phyloP scores from a whole-genome alignment of 1,140 invertebrate genomes.

The Microplitis mediator region DNA sequence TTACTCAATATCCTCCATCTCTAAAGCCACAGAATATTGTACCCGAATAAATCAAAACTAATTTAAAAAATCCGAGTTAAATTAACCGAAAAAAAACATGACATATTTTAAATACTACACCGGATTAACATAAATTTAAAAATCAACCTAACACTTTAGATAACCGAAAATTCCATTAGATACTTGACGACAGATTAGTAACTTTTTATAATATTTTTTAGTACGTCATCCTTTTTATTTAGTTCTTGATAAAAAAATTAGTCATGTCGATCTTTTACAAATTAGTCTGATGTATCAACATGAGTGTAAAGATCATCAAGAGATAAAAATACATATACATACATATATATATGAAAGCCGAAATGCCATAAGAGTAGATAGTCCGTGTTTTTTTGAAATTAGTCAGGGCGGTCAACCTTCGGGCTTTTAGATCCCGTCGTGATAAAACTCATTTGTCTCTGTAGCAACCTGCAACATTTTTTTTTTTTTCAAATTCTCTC shows the following conservation, averaged over 20 bases:
- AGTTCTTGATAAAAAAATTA: background rate
- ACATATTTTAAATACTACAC: too few relatives aligned
- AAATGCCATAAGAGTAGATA: background rate
- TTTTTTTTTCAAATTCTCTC: background rate
- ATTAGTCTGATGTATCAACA: background rate
- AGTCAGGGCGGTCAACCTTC: background rate
- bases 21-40: too few relatives aligned
- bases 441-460: conserved; percentile 8
- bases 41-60: too few relatives aligned
- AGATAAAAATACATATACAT: background rate
- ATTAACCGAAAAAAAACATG: too few relatives aligned
- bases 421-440: background rate
- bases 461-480: background rate
- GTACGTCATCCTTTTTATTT: background rate
- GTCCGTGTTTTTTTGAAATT: background rate
- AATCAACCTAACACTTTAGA: too few relatives aligned
- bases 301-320: conserved; percentile 3
- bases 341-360: background rate
- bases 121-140: too few relatives aligned
- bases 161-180: too few relatives aligned
- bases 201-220: too few relatives aligned
- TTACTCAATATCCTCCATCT: too few relatives aligned
- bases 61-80: too few relatives aligned
- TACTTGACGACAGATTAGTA: too few relatives aligned
- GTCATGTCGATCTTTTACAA: conserved; percentile 10